phyloP scores from a whole-genome alignment of 23 tunicate species.

The Clavelina lepadiformis region DNA sequence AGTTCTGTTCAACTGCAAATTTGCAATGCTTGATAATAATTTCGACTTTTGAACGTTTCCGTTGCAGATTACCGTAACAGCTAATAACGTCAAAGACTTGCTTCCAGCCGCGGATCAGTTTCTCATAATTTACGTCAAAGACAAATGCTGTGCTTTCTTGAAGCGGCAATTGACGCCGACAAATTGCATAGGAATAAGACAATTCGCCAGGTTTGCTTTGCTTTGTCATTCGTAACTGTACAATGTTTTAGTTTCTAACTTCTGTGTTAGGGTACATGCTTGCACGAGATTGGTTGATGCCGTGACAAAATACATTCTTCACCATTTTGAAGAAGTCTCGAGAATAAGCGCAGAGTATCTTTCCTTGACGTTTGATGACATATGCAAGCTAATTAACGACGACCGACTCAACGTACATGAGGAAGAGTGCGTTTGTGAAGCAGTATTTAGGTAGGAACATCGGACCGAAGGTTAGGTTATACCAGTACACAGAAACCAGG shows the following conservation, averaged over 20 bases:
- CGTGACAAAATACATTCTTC: constrained; percentile 56
- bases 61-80: constrained; percentile 63
- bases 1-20: too few species aligned
- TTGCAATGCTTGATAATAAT: too few species aligned
- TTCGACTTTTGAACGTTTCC: too few species aligned
- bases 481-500: too few species aligned
- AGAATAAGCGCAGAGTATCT: constrained; percentile 72
- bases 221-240: not conserved
- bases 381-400: constrained; percentile 46
- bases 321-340: constrained; percentile 70
- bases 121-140: constrained; percentile 65
- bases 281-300: constrained; percentile 58
- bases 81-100: constrained; percentile 78
- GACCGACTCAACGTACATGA: constrained; percentile 81
- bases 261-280: too few species aligned
- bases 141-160: constrained; percentile 79
- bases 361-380: constrained; percentile 49
- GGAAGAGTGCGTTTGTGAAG: constrained; percentile 91
- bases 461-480: too few species aligned
- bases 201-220: constrained; percentile 96
- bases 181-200: constrained; percentile 82
- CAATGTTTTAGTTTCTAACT: too few species aligned
- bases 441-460: constrained; percentile 59
- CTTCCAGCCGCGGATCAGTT: constrained; percentile 94
- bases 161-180: constrained; percentile 65